Percentiles rank a stretch among this genome's conserved stretches.
Conservation (phyloP, 2,888 invertebrate genomes). For the Agriopis marginaria region DNA sequence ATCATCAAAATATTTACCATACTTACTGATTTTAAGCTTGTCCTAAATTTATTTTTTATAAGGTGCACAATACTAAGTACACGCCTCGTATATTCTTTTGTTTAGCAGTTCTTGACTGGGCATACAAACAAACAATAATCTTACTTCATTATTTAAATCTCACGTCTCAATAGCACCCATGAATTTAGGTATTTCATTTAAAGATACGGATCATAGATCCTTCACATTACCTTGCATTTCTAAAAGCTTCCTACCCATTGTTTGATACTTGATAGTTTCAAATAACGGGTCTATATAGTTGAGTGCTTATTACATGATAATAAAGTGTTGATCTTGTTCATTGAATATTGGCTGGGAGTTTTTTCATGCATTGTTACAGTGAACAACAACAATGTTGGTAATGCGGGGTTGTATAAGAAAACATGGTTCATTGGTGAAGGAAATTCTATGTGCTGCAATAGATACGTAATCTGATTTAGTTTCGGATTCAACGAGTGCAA, state of each 20-base stretch:
- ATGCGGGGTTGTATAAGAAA: slow-evolving; percentile 30
- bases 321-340: slow-evolving; percentile 32
- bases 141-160: slow-evolving; percentile 5
- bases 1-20: no score
- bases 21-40: no score
- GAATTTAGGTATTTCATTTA: background rate
- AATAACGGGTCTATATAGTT: slow-evolving; percentile 48
- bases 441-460: slow-evolving; percentile 15
- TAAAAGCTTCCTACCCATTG: slow-evolving; percentile 38
- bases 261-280: slow-evolving; percentile 44
- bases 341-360: slow-evolving; percentile 42
- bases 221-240: slow-evolving; percentile 15
- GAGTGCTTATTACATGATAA: slow-evolving; percentile 44
- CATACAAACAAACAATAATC: background rate
- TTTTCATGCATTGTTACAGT: slow-evolving; percentile 42
- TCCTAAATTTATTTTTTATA: no score
- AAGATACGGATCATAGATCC: slow-evolving; percentile 9
- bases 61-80: no score
- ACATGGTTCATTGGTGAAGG: slow-evolving; percentile 23
- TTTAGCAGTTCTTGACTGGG: no score
- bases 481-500: background rate
- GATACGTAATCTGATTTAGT: background rate
- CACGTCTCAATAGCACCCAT: slow-evolving; percentile 12
- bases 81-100: no score
- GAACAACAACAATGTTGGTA: slow-evolving; percentile 22